Conservation (phyloP, 1,140 invertebrate genomes). For the Mya arenaria region DNA sequence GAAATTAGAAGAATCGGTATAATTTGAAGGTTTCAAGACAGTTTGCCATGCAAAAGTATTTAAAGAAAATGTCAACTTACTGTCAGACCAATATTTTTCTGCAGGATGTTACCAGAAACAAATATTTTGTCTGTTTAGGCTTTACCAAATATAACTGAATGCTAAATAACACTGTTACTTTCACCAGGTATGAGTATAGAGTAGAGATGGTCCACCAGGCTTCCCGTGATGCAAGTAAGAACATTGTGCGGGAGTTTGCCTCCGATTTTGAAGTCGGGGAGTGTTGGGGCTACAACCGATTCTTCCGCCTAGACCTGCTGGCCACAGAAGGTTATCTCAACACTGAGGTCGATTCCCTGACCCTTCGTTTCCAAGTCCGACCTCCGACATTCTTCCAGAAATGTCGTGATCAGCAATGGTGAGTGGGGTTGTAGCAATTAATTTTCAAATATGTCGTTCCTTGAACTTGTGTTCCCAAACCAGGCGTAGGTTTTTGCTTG, state of each 20-base stretch:
- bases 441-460: no score
- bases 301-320: conserved; percentile 94
- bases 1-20: no score
- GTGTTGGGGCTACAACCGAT: conserved; percentile 98
- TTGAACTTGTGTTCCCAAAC: no score
- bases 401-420: conserved; percentile 95
- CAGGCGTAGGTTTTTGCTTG: no score
- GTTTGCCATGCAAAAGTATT: no score
- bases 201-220: conserved; percentile 97
- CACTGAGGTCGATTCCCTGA: conserved; percentile 79
- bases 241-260: conserved; percentile 93
- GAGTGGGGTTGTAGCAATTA: conserved; percentile 51
- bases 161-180: background rate
- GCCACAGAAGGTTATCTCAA: conserved; percentile 92
- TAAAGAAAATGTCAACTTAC: no score
- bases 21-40: no score
- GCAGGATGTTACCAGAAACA: no score
- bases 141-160: no score
- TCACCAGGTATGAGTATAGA: conserved; percentile 95
- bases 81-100: no score
- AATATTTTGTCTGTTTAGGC: no score
- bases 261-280: conserved; percentile 98
- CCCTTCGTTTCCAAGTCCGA: conserved; percentile 90
- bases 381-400: conserved; percentile 96
- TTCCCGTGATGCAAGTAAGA: conserved; percentile 92